Base-by-base conservation (phyloP, 2,888 invertebrate genomes). In the Petrolisthes cinctipes region DNA sequence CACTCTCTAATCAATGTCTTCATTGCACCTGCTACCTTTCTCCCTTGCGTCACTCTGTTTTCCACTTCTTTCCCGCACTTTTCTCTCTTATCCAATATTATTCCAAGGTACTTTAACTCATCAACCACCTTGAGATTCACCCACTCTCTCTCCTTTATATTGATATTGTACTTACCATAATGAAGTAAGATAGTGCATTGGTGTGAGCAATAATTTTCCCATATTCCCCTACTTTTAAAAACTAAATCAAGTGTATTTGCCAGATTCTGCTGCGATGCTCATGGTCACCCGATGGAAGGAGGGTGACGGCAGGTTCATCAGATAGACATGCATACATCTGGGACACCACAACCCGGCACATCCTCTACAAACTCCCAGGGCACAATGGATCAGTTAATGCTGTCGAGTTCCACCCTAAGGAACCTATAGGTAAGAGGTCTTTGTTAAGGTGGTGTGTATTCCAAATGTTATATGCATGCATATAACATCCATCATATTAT, bases 321-420 rank as follows among this genome's bases (percentile, higher is more conserved):
- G 99, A 99, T 93, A 95, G 99, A 80, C 97, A 96, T 93, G 96
- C 99, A 57, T 98, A 99, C 93, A 94, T 99, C 90, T 99, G 99
- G 99, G 99, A 99, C 93, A 98, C 98, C 1, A 97, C 97, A 1
- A 95, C 97, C 0, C 94, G 98, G 56, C 95, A 98, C 90, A 96
- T 99, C 91, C 93, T 98, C 66, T 99, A 99, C 94, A 98, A 98
- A 93, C 94, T 99, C 91, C 99, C 99, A 0, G 99, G 99, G 0
- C 99, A 99, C 93, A 97, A 97, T 93, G 99, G 99, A 68, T 96
- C 98, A 90, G 98, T 99, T 56, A 99, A 99, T 92, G 98, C 97
- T 92, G 96, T 98, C 0, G 97, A 97, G 93, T 98, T 99, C 93
- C 99, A 99, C 93, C 97, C 96, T 0, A 95, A 95, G 61, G 99